A percentile compares a stretch with the other conserved stretches of the same genome.
Conservation (phyloP, 2,113 vertebrate species). For the Cephalopholis sonnerati region DNA sequence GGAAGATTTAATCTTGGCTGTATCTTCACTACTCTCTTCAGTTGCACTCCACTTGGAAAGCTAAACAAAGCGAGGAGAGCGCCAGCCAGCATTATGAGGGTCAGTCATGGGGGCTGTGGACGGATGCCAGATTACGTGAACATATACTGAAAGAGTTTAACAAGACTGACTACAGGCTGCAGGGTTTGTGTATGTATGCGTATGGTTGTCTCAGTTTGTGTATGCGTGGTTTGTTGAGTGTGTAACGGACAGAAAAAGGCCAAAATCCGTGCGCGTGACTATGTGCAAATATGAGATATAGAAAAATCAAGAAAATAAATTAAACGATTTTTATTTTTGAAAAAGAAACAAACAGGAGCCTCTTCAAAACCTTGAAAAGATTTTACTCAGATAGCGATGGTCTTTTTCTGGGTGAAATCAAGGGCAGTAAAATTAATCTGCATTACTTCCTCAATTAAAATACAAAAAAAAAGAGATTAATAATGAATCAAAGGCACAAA, state of each 20-base stretch:
- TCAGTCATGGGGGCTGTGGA: constrained; percentile 77
- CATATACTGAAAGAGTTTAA: constrained; percentile 83
- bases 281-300: neutral
- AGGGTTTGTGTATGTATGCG: constrained; percentile 59
- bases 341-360: constrained; percentile 3
- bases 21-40: constrained; percentile 66
- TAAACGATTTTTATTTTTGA: constrained; percentile 41
- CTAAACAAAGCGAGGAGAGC: constrained; percentile 75
- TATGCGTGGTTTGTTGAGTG: neutral
- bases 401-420: constrained; percentile 89
- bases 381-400: constrained; percentile 78
- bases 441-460: constrained; percentile 92
- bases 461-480: constrained; percentile 82
- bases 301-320: constrained; percentile 46
- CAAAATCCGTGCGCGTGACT: neutral
- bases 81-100: constrained; percentile 79
- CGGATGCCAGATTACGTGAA: constrained; percentile 80
- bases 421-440: constrained; percentile 87
- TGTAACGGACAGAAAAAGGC: constrained; percentile 18
- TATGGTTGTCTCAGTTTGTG: neutral
- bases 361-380: constrained; percentile 66
- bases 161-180: constrained; percentile 81
- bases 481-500: constrained; percentile 92
- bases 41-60: constrained; percentile 74
- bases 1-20: constrained; percentile 68